These are phyloP conservation scores for Anniella stebbinsi DNA, from an alignment of 2,797 vertebrate genomes.

Conservation along the genomic window DNA sequence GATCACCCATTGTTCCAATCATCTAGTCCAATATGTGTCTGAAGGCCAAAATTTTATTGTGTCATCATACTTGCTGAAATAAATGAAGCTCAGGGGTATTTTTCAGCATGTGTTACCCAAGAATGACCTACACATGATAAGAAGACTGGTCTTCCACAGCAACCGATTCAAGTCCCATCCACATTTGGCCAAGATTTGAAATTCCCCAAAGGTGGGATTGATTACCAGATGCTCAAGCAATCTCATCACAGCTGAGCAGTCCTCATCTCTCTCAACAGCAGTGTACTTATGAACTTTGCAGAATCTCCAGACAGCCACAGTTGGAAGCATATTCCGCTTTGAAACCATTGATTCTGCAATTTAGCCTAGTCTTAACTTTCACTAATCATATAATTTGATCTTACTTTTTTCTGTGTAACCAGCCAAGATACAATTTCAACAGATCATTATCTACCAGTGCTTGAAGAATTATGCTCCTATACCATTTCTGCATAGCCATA, in stretches of 20 bases:
- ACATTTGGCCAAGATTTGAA: slow-evolving; percentile 48
- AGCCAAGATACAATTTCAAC: neutral
- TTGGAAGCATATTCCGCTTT: slow-evolving; percentile 22
- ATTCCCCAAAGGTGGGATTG: slow-evolving; percentile 63
- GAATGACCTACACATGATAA: slow-evolving; percentile 36
- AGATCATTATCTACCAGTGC: neutral
- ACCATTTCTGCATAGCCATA: neutral
- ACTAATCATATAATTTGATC: slow-evolving; percentile 14
- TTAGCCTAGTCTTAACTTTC: slow-evolving; percentile 27
- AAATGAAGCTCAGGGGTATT: slow-evolving; percentile 30
- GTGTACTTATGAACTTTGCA: slow-evolving; percentile 56
- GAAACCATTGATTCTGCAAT: slow-evolving; percentile 56
- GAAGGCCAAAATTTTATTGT: slow-evolving; percentile 34
- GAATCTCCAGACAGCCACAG: slow-evolving; percentile 56
- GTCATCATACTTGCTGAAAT: slow-evolving; percentile 40
- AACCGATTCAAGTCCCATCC: slow-evolving; percentile 56
- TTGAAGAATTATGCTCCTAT: slow-evolving; percentile 3
- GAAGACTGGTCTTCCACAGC: slow-evolving; percentile 39
- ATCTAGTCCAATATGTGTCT: neutral
- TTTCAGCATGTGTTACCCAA: slow-evolving; percentile 9
- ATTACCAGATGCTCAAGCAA: slow-evolving; percentile 59
- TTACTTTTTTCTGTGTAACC: neutral
- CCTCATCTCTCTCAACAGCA: slow-evolving; percentile 37
- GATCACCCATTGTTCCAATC: neutral
- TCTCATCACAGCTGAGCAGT: slow-evolving; percentile 38